Evolutionary conservation across 1,140 invertebrate species (phyloP).

Genomic region (Eciton burchellii): DNA sequence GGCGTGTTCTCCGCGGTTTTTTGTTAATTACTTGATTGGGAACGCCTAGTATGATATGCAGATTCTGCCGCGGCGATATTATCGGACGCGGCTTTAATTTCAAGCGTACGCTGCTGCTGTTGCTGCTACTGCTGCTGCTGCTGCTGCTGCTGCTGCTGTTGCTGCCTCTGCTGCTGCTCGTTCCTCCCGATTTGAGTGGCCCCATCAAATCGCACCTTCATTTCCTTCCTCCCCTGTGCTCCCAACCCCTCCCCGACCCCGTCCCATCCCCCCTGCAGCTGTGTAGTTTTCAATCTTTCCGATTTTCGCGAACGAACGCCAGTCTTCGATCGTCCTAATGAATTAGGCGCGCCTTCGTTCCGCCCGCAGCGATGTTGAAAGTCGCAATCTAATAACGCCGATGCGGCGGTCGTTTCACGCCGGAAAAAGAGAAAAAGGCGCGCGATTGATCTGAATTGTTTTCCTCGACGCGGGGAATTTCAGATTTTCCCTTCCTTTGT

Average conservation of each 20-base stretch:
- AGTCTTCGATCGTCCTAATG: conserved; percentile 46
- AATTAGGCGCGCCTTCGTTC: conserved; percentile 47
- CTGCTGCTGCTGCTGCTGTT: conserved; percentile 55
- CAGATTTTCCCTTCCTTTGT: conserved; percentile 9
- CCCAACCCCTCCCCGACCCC: no score
- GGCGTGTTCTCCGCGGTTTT: conserved; percentile 79
- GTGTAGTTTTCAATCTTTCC: neutral
- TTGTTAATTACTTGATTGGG: conserved; percentile 84
- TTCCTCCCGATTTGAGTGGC: conserved; percentile 64
- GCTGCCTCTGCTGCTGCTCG: conserved; percentile 49
- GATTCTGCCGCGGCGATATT: conserved; percentile 77
- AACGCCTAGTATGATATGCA: conserved; percentile 84
- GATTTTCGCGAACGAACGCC: conserved; percentile 48
- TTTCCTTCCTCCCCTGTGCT: conserved; percentile 8
- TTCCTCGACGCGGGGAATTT: neutral
- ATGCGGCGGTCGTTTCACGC: conserved; percentile 15
- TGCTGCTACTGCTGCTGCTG: conserved; percentile 42
- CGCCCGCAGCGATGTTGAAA: conserved; percentile 17
- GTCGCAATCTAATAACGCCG: conserved; percentile 43
- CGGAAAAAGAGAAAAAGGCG: conserved; percentile 30
- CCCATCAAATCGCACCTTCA: conserved; percentile 61
- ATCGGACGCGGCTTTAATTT: conserved; percentile 70
- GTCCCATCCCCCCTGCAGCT: no score
- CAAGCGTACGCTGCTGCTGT: conserved; percentile 48
- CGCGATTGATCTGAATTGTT: neutral